Percentiles rank a stretch among this genome's conserved stretches.
Evolutionary conservation across 2,797 vertebrate species (phyloP).

Genomic region (Muraenolepis orangiensis): DNA sequence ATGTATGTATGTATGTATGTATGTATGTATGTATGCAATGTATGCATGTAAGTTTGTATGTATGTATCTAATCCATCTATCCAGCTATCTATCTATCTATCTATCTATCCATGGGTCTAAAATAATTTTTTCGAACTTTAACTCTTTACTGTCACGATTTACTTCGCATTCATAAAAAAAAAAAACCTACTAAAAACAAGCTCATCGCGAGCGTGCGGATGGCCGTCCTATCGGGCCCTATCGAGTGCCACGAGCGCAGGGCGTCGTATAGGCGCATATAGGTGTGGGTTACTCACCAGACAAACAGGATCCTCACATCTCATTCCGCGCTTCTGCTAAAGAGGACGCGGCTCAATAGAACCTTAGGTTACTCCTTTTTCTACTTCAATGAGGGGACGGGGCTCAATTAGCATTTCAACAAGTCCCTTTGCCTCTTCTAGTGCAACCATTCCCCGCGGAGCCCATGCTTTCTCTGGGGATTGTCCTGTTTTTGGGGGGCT

Average conservation of each 20-base stretch:
- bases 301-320: constrained; percentile 65
- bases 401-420: constrained; percentile 91
- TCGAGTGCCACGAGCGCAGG: neutral
- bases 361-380: constrained; percentile 69
- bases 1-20: neutral
- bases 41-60: too few relatives aligned
- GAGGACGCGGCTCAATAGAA: constrained; percentile 62
- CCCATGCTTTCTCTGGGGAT: constrained; percentile 86
- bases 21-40: neutral
- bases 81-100: neutral
- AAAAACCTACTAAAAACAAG: too few relatives aligned
- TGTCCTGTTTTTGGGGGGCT: constrained; percentile 90
- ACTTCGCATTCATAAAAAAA: too few relatives aligned
- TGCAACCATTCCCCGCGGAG: constrained; percentile 86
- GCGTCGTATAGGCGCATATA: constrained; percentile 41
- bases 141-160: constrained; percentile 4
- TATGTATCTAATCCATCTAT: neutral
- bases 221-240: neutral
- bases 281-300: constrained; percentile 58
- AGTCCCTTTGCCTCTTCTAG: constrained; percentile 79
- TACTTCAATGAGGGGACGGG: constrained; percentile 83
- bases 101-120: too few relatives aligned
- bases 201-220: neutral
- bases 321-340: constrained; percentile 65
- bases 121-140: constrained; percentile 14